These are phyloP conservation scores for Hippasteria phrygiana DNA, from an alignment of 53 echinoderm and acorn worm genomes.

Conservation along the genomic window DNA sequence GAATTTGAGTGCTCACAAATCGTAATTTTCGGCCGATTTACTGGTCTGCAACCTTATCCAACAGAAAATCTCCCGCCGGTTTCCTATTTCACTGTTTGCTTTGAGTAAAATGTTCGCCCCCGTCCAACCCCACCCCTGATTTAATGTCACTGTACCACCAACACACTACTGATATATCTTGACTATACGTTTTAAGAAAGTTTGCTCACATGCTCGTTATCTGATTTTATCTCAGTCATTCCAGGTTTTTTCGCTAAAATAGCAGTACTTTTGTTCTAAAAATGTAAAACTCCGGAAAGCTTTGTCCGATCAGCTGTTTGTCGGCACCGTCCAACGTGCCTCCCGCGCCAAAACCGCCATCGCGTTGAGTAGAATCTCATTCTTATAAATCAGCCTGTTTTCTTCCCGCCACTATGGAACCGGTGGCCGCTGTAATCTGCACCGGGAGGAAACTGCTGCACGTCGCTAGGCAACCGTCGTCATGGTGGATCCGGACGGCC, in stretches of 20 bases:
- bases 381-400: neutral
- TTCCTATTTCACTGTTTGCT: too few species aligned
- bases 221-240: neutral
- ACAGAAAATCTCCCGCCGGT: too few species aligned
- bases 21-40: too few species aligned
- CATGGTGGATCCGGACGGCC: too few species aligned
- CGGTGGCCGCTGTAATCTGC: neutral
- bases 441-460: neutral
- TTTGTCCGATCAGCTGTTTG: conserved; percentile 8
- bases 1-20: too few species aligned
- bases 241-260: neutral
- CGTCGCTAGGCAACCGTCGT: conserved; percentile 35
- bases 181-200: neutral
- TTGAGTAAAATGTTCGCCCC: too few species aligned
- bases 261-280: neutral
- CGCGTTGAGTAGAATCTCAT: neutral
- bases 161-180: too few species aligned
- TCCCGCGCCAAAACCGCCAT: neutral
- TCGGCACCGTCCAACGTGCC: neutral
- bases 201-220: neutral
- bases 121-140: too few species aligned
- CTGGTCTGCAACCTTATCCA: too few species aligned
- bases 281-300: neutral
- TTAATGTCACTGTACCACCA: too few species aligned
- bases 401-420: neutral